Evolutionary conservation across 1,140 invertebrate species (phyloP).

Genomic region (Andrena cerasifolii): DNA sequence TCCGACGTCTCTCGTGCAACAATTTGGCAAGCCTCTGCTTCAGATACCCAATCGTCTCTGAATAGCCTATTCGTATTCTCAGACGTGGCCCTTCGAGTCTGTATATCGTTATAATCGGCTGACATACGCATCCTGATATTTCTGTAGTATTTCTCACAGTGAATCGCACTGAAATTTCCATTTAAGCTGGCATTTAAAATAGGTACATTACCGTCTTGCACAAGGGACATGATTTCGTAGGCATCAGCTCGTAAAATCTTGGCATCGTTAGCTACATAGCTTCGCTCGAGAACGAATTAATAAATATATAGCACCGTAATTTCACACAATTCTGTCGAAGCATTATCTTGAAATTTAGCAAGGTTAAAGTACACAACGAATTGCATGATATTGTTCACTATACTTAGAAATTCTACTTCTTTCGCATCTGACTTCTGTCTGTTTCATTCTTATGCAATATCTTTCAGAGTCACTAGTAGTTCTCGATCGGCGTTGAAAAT

Average conservation of each 20-base stretch:
- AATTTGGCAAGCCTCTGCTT: conserved; percentile 27
- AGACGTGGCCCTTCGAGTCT: conserved; percentile 30
- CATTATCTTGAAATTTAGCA: conserved; percentile 1
- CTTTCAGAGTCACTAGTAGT: background rate
- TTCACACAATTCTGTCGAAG: background rate
- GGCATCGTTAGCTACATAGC: background rate
- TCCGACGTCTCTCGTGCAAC: background rate
- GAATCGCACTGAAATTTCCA: background rate
- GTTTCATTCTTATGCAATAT: background rate
- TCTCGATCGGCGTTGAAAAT: background rate
- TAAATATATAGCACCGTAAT: too few species aligned
- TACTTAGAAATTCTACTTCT: background rate
- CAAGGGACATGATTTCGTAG: background rate
- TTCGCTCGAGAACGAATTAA: too few species aligned
- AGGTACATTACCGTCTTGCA: conserved; percentile 8
- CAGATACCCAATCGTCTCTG: conserved; percentile 43
- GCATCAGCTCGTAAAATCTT: background rate
- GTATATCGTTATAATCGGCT: conserved; percentile 30
- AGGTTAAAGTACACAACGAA: background rate
- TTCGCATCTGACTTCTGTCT: background rate
- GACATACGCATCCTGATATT: conserved; percentile 23
- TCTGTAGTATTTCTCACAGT: background rate
- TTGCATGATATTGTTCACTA: background rate
- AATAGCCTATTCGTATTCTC: conserved; percentile 28
- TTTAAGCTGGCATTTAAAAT: background rate